Evolutionary conservation across 1,140 invertebrate species (phyloP).

Genomic region (Ceratina calcarata): DNA sequence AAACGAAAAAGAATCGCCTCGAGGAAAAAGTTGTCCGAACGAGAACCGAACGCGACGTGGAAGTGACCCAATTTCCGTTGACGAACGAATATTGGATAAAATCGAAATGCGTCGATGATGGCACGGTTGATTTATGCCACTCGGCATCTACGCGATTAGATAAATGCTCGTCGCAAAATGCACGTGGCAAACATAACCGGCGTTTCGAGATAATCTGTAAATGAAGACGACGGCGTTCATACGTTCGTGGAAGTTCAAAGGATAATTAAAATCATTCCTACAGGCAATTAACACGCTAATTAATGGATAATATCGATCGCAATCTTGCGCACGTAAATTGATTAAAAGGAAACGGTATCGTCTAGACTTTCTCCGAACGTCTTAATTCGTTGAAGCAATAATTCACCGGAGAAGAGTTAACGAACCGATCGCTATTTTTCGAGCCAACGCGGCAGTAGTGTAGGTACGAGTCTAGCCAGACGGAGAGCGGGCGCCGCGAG

Average conservation of each 20-base stretch:
- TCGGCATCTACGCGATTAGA: conserved; percentile 19
- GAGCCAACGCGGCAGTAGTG: conserved; percentile 2
- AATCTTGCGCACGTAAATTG: no score
- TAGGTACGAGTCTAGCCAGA: conserved; percentile 28
- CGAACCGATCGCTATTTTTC: conserved; percentile 1
- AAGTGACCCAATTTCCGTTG: conserved; percentile 3
- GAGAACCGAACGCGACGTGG: background rate
- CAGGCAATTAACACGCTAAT: no score
- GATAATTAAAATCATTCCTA: no score
- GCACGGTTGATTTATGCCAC: background rate
- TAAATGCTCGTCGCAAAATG: conserved; percentile 20
- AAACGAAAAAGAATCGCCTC: background rate
- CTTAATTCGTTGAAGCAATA: no score
- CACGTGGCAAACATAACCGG: conserved; percentile 31
- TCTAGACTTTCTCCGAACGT: no score
- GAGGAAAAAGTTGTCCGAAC: background rate
- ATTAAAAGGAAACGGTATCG: no score
- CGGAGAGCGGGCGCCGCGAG: conserved; percentile 4
- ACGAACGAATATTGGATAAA: no score
- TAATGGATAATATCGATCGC: no score
- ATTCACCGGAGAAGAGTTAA: background rate
- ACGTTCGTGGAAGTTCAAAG: no score
- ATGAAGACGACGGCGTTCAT: background rate
- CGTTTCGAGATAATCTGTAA: background rate
- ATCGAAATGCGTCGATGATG: background rate